A percentile compares a stretch with the other conserved stretches of the same genome.
Conservation (phyloP, 2,797 vertebrate genomes). For the Chelonia mydas region DNA sequence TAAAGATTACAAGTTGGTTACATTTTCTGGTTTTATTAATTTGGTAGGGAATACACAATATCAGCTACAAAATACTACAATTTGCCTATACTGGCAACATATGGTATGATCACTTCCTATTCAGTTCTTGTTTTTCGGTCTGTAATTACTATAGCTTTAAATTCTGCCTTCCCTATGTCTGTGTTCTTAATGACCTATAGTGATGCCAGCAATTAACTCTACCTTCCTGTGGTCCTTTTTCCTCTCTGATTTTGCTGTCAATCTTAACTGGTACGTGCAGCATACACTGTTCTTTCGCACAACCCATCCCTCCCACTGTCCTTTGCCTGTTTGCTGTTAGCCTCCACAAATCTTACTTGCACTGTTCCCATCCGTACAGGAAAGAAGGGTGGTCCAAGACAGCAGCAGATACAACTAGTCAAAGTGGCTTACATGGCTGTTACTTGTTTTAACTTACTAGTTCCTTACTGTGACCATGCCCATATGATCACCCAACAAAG, state of each 20-base stretch:
- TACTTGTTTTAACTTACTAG: not conserved
- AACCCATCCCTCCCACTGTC: not conserved
- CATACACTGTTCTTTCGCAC: not conserved
- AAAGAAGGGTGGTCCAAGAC: not conserved
- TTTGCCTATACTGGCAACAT: conserved; percentile 36
- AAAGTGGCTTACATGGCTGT: not conserved
- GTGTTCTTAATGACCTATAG: conserved; percentile 18
- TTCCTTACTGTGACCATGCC: not conserved
- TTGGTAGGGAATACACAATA: not conserved
- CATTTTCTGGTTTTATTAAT: conserved; percentile 15
- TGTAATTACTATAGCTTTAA: conserved; percentile 59
- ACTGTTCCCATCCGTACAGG: not conserved
- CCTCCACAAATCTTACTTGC: not conserved
- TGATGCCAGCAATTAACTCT: not conserved
- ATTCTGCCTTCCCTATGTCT: conserved; percentile 4
- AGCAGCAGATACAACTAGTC: not conserved
- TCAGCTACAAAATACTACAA: not conserved
- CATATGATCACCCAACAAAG: not conserved
- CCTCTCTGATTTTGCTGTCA: not conserved
- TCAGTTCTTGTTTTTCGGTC: conserved; percentile 42
- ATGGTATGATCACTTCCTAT: not conserved
- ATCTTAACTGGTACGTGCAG: not conserved
- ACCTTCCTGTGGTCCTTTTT: not conserved
- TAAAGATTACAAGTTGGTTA: not conserved
- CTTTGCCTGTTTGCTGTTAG: not conserved